Evolutionary conservation across 2,113 vertebrate genomes (phyloP), one percentile per base, ranked within the genome.

Genomic region (Salminus brasiliensis): DNA sequence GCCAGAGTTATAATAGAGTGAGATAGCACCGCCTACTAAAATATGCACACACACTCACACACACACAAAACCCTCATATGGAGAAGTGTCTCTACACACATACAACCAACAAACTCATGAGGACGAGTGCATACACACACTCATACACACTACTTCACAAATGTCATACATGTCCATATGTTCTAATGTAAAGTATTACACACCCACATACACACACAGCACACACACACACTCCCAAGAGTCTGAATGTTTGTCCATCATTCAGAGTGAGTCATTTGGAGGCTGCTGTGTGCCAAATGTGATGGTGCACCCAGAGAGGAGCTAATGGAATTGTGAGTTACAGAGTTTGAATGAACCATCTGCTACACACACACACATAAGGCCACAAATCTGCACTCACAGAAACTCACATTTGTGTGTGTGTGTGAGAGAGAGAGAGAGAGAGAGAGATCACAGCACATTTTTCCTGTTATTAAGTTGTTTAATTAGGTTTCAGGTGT

Each of bases 271-370:
- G 85, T 89, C 80, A 88, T 82, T 87, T 85, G 52, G 80, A 76
- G 67, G 78, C 68, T 85, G 84, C 81, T 82, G 81, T 87, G 73
- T 83, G 89, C 90, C 91, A 92, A 92, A 90, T 90, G 88, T 76
- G 83, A 81, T 78, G 87, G 88, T 89, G 89, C 87, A 89, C 89
- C 82, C 73, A 82, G 87, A 85, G 87, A 88, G 47, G 67, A 88
- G 82, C 87, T 91, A 90, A 89, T 88, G 82, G 87, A 87, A 89
- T 89, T 90, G 91, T 91, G 89, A 91, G 90, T 92, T 88, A 91
- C 62, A 86, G 86, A 82, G 87, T 90, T 82, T 89, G 85, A 93
- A 91, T 87, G 85, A 87, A 85, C 89, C 90, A 91, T 92, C 89
- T 92, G 90, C 90, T 85, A 52, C 36, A 73, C 16, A 36, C 67